These are phyloP conservation scores for Gymnoscopelus braueri DNA, from an alignment of 2,797 vertebrate genomes.

Conservation along the genomic window DNA sequence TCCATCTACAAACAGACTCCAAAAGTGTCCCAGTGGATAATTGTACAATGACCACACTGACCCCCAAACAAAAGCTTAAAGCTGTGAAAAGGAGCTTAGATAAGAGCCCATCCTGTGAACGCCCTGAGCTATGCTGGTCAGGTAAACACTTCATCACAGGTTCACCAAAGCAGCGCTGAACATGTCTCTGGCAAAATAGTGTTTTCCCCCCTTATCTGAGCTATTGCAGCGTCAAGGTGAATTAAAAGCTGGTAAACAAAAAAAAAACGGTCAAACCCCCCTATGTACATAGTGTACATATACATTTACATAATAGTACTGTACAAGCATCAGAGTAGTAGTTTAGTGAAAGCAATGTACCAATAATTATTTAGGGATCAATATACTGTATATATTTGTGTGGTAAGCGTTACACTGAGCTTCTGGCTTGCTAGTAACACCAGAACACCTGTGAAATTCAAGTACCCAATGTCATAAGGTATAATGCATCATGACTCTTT, in stretches of 20 bases:
- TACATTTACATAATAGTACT: too few species aligned
- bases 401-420: too few species aligned
- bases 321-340: too few species aligned
- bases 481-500: conserved; percentile 8
- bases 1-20: conserved; percentile 18
- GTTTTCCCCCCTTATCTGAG: not conserved
- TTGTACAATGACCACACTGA: conserved; percentile 6
- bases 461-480: not conserved
- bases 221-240: not conserved
- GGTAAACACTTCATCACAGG: not conserved
- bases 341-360: too few species aligned
- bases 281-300: too few species aligned
- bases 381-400: too few species aligned
- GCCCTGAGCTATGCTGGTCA: not conserved
- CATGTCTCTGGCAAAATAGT: not conserved
- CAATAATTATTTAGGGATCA: too few species aligned
- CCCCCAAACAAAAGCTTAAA: conserved; percentile 12
- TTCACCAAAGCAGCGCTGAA: not conserved
- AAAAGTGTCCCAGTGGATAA: conserved; percentile 11
- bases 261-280: too few species aligned
- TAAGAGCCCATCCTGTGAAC: not conserved
- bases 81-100: conserved; percentile 1
- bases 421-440: too few species aligned
- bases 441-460: too few species aligned
- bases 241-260: not conserved